Base-by-base conservation (phyloP, 2,113 vertebrate species). In the Pandion haliaetus region DNA sequence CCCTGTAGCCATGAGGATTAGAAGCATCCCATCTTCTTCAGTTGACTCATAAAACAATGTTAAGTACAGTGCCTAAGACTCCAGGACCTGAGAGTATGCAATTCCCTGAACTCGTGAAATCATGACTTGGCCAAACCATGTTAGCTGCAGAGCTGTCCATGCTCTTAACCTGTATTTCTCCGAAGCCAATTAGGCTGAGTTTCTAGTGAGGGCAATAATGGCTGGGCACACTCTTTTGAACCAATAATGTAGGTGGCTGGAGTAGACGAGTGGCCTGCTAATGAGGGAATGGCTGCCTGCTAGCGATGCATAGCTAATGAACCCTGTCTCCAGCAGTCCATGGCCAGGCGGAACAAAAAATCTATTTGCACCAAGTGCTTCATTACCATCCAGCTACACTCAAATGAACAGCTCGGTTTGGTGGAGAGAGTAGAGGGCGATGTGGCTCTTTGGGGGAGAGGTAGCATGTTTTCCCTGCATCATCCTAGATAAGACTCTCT, bases 261-360 rank as follows among this genome's bases (percentile, higher is more conserved):
- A 94, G 82, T 17, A 55, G 82, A 90, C 1, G 31, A 93, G 74
- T 34, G 55, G 66, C 85, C 74, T 93, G 82, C 91, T 97, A 96
- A 97, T 95, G 95, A 97, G 87, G 66, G 71, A 95, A 42, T 4
- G 52, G 90, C 97, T 96, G 94, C 94, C 84, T 86, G 91, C 85
- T 92, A 67, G 87, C 8, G 10, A 65, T 95, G 95, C 95, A 94
- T 95, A 94, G 93, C 90, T 96, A 96, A 97, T 82, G 63, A 84
- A 32, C 59, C 44, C 82, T 54, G 82, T 74, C 94, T 95, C 59
- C 69, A 78, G 79, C 62, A 80, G 59, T 8, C 84, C 59, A 40
- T 1, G 2, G 82, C 47, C 69, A 71, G 67, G 93, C 45, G 4
- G 87, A 95, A 83, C 78, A 82, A 83, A 81, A 94, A 90, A 88